These are phyloP conservation scores for Antheraea assamensis DNA, from an alignment of 2,888 invertebrate genomes.

Conservation along the genomic window DNA sequence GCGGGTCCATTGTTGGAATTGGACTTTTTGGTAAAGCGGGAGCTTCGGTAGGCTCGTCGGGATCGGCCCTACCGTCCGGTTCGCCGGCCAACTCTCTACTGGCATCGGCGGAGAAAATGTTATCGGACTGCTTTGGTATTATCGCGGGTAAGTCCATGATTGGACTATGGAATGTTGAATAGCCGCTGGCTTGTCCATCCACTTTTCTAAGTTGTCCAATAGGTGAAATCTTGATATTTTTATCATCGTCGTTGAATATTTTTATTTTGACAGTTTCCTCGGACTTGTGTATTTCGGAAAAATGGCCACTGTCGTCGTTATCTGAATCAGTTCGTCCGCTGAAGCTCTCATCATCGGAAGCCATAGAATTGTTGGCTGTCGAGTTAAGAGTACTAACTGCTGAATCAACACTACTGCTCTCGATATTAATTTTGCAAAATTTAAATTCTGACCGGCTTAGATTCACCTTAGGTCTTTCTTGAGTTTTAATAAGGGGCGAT, in stretches of 20 bases:
- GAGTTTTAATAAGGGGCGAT: slow-evolving; percentile 85
- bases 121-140: slow-evolving; percentile 68
- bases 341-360: slow-evolving; percentile 78
- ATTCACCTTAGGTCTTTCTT: slow-evolving; percentile 85
- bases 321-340: slow-evolving; percentile 82
- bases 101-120: slow-evolving; percentile 79
- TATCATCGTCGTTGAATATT: slow-evolving; percentile 73
- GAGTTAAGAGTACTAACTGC: slow-evolving; percentile 82
- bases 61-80: slow-evolving; percentile 93
- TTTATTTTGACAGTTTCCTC: slow-evolving; percentile 80
- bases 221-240: slow-evolving; percentile 71
- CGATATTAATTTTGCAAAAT: slow-evolving; percentile 79
- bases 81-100: slow-evolving; percentile 92
- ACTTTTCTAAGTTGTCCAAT: slow-evolving; percentile 71
- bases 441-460: slow-evolving; percentile 78
- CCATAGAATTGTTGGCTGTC: slow-evolving; percentile 77
- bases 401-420: slow-evolving; percentile 75
- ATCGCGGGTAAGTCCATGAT: slow-evolving; percentile 77
- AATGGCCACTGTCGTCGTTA: slow-evolving; percentile 80
- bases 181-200: slow-evolving; percentile 72
- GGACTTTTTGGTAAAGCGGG: slow-evolving; percentile 87
- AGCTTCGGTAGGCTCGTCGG: slow-evolving; percentile 86
- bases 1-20: slow-evolving; percentile 81
- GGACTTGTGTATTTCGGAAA: slow-evolving; percentile 73
- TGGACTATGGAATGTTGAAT: slow-evolving; percentile 76